phyloP scores from a whole-genome alignment of 2,888 invertebrate species.

The Sinelater perroti region DNA sequence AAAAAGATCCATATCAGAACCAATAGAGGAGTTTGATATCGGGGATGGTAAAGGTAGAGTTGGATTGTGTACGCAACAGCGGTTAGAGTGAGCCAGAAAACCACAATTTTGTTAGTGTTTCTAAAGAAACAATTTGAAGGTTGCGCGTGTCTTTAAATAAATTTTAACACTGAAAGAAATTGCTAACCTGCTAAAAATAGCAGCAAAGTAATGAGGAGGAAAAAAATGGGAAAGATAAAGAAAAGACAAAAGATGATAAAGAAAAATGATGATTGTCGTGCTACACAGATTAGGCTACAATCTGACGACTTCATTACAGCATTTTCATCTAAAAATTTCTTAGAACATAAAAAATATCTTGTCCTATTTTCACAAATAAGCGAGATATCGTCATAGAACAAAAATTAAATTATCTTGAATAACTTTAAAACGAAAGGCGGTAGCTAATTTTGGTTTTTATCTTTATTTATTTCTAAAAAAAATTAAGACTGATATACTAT shows the following conservation, averaged over 20 bases:
- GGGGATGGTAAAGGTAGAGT: conserved; percentile 95
- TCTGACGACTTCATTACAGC: too few relatives aligned
- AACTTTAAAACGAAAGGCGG: too few relatives aligned
- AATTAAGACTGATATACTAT: too few relatives aligned
- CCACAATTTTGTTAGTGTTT: conserved; percentile 80
- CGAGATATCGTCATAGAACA: too few relatives aligned
- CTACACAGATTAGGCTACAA: too few relatives aligned
- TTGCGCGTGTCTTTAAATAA: conserved; percentile 45
- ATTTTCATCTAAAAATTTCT: too few relatives aligned
- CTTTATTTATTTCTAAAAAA: too few relatives aligned
- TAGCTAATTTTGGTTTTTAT: too few relatives aligned
- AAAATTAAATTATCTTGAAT: too few relatives aligned
- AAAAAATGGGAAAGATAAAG: conserved; percentile 74
- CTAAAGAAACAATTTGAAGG: conserved; percentile 72
- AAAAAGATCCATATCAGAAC: conserved; percentile 85
- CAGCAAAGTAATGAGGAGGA: conserved; percentile 75
- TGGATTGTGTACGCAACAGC: conserved; percentile 91
- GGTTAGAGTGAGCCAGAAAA: conserved; percentile 80
- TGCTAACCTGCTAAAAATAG: conserved; percentile 84
- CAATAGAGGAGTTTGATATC: conserved; percentile 95
- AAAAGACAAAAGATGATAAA: conserved; percentile 61
- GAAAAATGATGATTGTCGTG: too few relatives aligned
- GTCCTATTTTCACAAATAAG: too few relatives aligned
- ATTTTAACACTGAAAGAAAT: conserved; percentile 18
- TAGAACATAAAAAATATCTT: too few relatives aligned